These are phyloP conservation scores for Drosophila subquinaria DNA, from an alignment of 2,888 invertebrate species.

Conservation along the genomic window DNA sequence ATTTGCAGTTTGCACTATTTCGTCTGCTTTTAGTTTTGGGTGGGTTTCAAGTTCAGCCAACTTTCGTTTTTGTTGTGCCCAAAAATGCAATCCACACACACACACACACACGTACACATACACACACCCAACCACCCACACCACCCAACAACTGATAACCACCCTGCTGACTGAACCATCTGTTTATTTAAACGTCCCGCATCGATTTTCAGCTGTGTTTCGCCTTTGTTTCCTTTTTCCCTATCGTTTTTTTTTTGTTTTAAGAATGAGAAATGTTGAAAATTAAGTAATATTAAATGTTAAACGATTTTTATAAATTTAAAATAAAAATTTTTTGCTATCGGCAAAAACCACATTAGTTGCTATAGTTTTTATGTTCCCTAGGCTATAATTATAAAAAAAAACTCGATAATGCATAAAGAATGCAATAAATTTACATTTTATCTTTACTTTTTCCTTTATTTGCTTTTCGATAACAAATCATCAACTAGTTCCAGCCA, in stretches of 20 bases:
- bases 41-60: constrained; percentile 75
- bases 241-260: neutral
- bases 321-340: neutral
- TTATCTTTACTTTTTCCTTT: neutral
- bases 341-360: neutral
- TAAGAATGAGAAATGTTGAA: neutral
- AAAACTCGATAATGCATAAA: neutral
- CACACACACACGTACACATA: constrained; percentile 1
- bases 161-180: constrained; percentile 50
- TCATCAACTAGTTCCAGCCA: neutral
- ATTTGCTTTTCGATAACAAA: neutral
- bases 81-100: constrained; percentile 52
- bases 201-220: constrained; percentile 53
- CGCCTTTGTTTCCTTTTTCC: constrained; percentile 10
- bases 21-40: constrained; percentile 39
- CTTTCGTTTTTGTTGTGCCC: constrained; percentile 77
- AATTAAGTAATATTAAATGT: neutral
- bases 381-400: too few relatives aligned
- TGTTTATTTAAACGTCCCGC: constrained; percentile 49
- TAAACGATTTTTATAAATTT: too few relatives aligned
- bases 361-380: neutral
- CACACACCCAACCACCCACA: constrained; percentile 19
- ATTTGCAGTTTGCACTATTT: constrained; percentile 60
- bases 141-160: constrained; percentile 19
- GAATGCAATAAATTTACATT: neutral